Percentiles rank a stretch among this genome's conserved stretches.
These are phyloP conservation scores for Troglohyphantes excavatus DNA, from an alignment of 2,888 invertebrate species.

Conservation along the genomic window DNA sequence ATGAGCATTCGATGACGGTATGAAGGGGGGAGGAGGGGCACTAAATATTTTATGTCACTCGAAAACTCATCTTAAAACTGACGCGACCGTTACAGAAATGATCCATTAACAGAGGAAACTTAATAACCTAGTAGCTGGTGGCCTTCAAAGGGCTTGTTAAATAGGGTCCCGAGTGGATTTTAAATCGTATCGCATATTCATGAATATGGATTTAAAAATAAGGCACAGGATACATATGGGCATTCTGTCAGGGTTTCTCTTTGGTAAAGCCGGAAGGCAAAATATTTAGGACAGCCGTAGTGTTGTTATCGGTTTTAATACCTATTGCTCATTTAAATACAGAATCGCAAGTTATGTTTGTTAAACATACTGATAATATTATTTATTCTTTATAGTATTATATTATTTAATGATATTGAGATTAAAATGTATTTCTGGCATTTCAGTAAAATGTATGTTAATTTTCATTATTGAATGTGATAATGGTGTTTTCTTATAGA, in stretches of 20 bases:
- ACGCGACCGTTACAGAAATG: constrained; percentile 25
- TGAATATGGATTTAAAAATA: constrained; percentile 55
- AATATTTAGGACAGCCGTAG: constrained; percentile 14
- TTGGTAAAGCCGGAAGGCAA: constrained; percentile 7
- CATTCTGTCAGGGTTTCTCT: not conserved
- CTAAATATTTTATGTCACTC: constrained; percentile 54
- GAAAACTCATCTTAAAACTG: constrained; percentile 10
- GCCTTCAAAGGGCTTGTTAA: constrained; percentile 11
- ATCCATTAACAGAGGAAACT: constrained; percentile 37
- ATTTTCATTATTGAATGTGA: too few relatives aligned
- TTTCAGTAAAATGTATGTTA: too few relatives aligned
- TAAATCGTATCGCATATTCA: constrained; percentile 26
- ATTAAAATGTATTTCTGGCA: too few relatives aligned
- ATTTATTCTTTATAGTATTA: too few relatives aligned
- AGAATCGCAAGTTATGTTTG: not conserved
- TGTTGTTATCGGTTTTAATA: constrained; percentile 51
- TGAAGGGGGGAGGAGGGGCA: constrained; percentile 3
- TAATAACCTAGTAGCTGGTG: constrained; percentile 22
- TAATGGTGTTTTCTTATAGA: too few relatives aligned
- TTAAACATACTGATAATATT: too few relatives aligned
- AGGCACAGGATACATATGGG: constrained; percentile 26
- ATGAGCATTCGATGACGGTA: not conserved
- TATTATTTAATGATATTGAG: too few relatives aligned
- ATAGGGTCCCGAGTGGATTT: not conserved
- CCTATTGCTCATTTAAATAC: constrained; percentile 29